A percentile compares a stretch with the other conserved stretches of the same genome.
These are phyloP conservation scores for Sebastiscus tertius DNA, from an alignment of 2,797 vertebrate genomes.

Conservation along the genomic window DNA sequence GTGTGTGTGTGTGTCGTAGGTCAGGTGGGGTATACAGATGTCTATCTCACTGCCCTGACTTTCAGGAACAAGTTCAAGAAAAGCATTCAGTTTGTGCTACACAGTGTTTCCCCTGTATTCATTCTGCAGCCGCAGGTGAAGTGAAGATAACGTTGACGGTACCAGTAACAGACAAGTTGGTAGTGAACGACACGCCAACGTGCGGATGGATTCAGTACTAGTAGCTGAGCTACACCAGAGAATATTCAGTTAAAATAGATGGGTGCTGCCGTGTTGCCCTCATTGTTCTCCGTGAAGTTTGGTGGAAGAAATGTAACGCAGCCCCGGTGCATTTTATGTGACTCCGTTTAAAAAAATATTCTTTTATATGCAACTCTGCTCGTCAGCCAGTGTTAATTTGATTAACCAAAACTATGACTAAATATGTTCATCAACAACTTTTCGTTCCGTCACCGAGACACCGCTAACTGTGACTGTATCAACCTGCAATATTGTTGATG, in stretches of 20 bases:
- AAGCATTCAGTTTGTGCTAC: conserved; percentile 56
- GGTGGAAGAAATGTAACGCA: background rate
- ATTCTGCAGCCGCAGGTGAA: background rate
- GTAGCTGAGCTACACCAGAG: background rate
- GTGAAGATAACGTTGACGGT: background rate
- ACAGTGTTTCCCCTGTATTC: background rate
- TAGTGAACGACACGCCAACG: no score
- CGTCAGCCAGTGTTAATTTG: no score
- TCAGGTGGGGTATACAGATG: conserved; percentile 43
- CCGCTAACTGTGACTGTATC: accelerated
- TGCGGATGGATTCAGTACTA: no score
- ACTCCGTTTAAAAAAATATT: background rate
- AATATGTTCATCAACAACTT: no score
- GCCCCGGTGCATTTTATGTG: background rate
- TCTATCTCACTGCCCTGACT: conserved; percentile 40
- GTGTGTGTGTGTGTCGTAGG: background rate
- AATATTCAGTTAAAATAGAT: background rate
- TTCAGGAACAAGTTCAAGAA: conserved; percentile 56
- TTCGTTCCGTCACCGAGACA: no score
- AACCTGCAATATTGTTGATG: no score
- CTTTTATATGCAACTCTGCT: background rate
- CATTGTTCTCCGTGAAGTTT: background rate
- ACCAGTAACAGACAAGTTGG: no score
- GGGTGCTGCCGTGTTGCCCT: background rate
- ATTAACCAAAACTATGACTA: no score